Base-by-base conservation (phyloP, 2,888 invertebrate genomes). In the Spilarctia lutea region DNA sequence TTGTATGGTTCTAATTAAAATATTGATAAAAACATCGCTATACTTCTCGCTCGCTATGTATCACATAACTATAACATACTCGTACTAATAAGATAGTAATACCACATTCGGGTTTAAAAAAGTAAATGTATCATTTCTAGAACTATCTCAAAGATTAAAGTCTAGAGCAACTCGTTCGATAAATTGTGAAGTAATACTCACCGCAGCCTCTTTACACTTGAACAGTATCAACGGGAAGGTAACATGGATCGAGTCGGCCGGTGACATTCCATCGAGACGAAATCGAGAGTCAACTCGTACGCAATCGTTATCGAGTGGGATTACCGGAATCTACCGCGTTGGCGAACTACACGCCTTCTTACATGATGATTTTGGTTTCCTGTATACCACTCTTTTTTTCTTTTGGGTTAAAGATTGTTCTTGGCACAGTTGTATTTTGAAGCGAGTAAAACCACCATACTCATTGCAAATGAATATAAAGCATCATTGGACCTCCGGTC, bases 211-310 rank as follows among this genome's bases (percentile, higher is more conserved):
- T 85, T 77, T 78, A 80, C 75, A 86, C 83, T 85, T 82, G 83
- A 75, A 77, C 79, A 42, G 81, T 81, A 74, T 81, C 81, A 79
- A 84, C 86, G 83, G 83, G 81, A 84, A 80, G 85, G 85, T 85
- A 85, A 83, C 83, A 81, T 81, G 79, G 81, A 83, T 80, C 82
- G 86, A 87, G 88, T 86, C 82, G 87, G 81, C 85, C 75, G 87
- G 89, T 86, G 91, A 91, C 91, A 92, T 92, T 92, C 92, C 91
- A 84, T 79, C 83, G 83, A 85, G 86, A 89, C 86, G 92, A 92
- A 92, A 92, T 85, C 89, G 92, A 92, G 92, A 92, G 93, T 92
- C 88, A 85, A 83, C 86, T 88, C 86, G 87, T 87, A 86, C 87
- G 88, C 88, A 89, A 88, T 86, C 85, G 81, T 82, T 82, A 88